Conservation (phyloP, 2,888 invertebrate genomes). For the Machimus rusticus region DNA sequence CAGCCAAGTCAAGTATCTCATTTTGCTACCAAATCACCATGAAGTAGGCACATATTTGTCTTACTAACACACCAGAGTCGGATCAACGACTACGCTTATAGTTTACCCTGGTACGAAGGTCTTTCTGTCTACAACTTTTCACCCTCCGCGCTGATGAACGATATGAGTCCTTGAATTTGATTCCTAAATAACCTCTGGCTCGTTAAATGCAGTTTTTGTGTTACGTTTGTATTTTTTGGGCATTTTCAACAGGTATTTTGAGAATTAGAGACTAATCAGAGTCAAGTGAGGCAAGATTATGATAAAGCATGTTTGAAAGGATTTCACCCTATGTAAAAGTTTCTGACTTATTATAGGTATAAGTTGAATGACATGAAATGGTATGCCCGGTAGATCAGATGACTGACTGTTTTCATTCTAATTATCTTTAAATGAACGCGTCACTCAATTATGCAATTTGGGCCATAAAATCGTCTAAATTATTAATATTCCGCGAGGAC, state of each 20-base stretch:
- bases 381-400: neutral
- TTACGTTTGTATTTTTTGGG: neutral
- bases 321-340: neutral
- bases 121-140: neutral
- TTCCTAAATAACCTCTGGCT: neutral
- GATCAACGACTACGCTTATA: neutral
- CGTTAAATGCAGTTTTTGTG: conserved; percentile 20
- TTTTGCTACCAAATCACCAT: neutral
- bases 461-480: conserved; percentile 26
- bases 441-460: conserved; percentile 26
- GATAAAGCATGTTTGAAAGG: neutral
- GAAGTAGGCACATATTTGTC: neutral
- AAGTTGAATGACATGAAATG: neutral
- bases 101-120: neutral
- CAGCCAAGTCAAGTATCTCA: neutral
- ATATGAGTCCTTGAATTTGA: conserved; percentile 4
- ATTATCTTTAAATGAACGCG: neutral
- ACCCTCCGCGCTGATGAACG: neutral
- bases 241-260: neutral
- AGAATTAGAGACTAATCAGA: neutral
- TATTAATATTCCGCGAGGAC: conserved; percentile 5
- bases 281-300: neutral
- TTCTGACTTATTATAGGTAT: neutral
- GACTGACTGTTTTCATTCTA: neutral
- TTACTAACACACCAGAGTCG: neutral